Base-by-base conservation (phyloP, 2,113 vertebrate genomes). In the Dendropsophus ebraccatus region DNA sequence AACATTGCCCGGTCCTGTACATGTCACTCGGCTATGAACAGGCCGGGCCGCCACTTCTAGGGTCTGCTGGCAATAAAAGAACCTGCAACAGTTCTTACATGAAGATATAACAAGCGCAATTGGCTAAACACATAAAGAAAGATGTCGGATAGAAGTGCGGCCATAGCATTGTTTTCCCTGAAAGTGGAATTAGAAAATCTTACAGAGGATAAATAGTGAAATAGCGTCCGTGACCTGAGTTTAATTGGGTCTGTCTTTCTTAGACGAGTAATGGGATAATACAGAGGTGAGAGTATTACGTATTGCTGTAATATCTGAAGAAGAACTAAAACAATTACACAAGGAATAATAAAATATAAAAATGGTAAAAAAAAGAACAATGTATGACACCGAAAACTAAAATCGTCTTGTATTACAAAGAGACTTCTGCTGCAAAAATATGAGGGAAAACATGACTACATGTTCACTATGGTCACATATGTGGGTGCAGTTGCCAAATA, bases 1-100 rank as follows among this genome's bases (percentile, higher is more conserved):
- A 79, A 79, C 76, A 79, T 58, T 79, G 76, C 56, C 54, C 76
- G 58, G 54, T 79, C 52, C 76, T 79, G 76, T 30, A 77, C 50
- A 60, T 58, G 76, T 79, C 76, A 79, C 76, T 79, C 19, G 2
- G 76, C 52, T 58, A n/a, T 37, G 76, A 37, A 35, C 50, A 56
- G 50, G 76, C 52, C 76, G 58, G 76, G 76, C 30, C 30, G 52
- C 52, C 14, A 41, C 76, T 37, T 35, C 76, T 60, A 79, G 54
- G 28, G 21, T 52, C 76, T 23, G 52, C 76, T 79, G 76, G 58
- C 52, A 60, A 79, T 79, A 52, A 79, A 79, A 25, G 52, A 60
- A 60, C 54, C 17, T 35, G 41, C 41, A 41, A 8, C 41, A 41
- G 41, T 41, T 56, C 75, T 37, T 21, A 23, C 49, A 60, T 12